Evolutionary conservation across 2,113 vertebrate species (phyloP), one percentile per base, ranked within the genome.

Genomic region (Mustelus asterias): DNA sequence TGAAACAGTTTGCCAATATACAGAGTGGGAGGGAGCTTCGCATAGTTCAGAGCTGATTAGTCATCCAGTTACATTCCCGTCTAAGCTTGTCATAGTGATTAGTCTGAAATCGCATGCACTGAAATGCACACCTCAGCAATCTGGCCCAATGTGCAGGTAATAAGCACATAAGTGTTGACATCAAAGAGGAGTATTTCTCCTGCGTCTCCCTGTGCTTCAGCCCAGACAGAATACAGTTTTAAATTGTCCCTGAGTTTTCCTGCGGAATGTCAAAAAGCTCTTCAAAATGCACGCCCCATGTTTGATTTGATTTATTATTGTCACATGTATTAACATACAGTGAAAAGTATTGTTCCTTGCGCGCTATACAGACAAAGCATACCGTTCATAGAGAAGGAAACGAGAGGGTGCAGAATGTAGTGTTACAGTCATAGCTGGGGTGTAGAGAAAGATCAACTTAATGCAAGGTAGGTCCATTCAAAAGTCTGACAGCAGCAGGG

Each of bases 111-210:
- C 6, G 18, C 24, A n/a, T 58, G 18, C 88, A 92, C 29, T 18
- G 33, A 93, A 93, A 16, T 93, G 60, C 8, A 37, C 60, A 93
- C 33, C n/a, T 93, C 89, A 93, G 58, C 89, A 93, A 65, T 22
- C 60, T 24, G n/a, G 14, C n/a, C 89, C 41, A 65, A 67, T 65
- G 33, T 41, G 60, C 16, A 65, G n/a, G 9, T 67, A 93, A 93
- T 93, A 93, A 93, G 33, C 60, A 93, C 60, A 37, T 67, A 22
- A 93, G 16, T 93, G 89, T 67, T 93, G 65, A 93, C 89, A 63
- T 65, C 20, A 18, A 16, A 65, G 33, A 37, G 18, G 22, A 65
- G 1, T 37, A 6, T 93, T 22, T 65, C 89, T 65, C 60, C 63
- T 18, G 14, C 58, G 63, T n/a, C 88, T 29, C 54, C 13, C 7